These are phyloP conservation scores for Drosophila baimaii DNA, from an alignment of 1,140 invertebrate species.

Conservation along the genomic window DNA sequence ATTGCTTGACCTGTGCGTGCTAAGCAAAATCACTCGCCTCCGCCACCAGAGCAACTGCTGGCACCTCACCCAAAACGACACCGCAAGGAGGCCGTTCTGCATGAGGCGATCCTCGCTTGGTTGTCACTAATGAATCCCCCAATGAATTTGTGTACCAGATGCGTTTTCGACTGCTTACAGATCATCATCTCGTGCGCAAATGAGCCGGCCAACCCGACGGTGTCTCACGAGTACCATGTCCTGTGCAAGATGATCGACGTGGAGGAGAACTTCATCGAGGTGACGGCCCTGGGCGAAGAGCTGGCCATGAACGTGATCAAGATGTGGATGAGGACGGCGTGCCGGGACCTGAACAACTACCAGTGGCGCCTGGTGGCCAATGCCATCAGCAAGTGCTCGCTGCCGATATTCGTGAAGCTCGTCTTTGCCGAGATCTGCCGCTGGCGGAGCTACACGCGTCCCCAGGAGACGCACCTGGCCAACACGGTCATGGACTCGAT, in stretches of 20 bases:
- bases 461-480: constrained; percentile 95
- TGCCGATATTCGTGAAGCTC: constrained; percentile 98
- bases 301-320: constrained; percentile 96
- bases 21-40: constrained; percentile 69
- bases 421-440: constrained; percentile 98
- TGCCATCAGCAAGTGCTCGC: constrained; percentile 95
- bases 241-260: constrained; percentile 95
- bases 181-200: constrained; percentile 95
- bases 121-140: constrained; percentile 17
- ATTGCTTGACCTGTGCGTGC: constrained; percentile 83
- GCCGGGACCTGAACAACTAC: constrained; percentile 94
- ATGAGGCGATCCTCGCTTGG: constrained; percentile 61
- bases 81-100: constrained; percentile 64
- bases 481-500: constrained; percentile 99
- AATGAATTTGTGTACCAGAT: constrained; percentile 42
- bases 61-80: constrained; percentile 52
- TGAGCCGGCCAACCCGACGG: constrained; percentile 93
- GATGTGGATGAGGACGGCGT: constrained; percentile 97
- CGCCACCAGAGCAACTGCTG: constrained; percentile 19
- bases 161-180: constrained; percentile 85
- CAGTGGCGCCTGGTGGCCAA: constrained; percentile 98
- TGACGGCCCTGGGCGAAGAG: constrained; percentile 95
- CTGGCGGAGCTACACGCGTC: constrained; percentile 98
- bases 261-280: constrained; percentile 96
- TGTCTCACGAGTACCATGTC: constrained; percentile 94